phyloP scores from a whole-genome alignment of 1,140 invertebrate genomes.

The Caenorhabditis remanei region DNA sequence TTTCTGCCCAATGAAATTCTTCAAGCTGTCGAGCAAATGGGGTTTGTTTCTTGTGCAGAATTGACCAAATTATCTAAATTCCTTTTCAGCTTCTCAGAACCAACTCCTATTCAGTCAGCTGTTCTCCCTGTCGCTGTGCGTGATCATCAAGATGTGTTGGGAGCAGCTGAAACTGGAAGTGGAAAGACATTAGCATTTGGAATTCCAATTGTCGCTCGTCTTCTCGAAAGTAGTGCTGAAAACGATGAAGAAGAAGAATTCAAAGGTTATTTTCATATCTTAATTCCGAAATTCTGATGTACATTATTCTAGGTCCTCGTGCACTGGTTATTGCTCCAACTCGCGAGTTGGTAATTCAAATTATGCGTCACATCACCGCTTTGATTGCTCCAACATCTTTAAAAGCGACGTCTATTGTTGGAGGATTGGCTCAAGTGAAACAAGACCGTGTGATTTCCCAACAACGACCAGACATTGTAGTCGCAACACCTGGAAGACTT shows the following conservation, averaged over 20 bases:
- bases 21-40: slow-evolving; percentile 26
- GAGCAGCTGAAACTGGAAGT: slow-evolving; percentile 96
- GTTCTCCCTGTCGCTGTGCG: slow-evolving; percentile 88
- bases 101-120: slow-evolving; percentile 86
- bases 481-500: slow-evolving; percentile 94
- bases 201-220: slow-evolving; percentile 89
- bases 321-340: slow-evolving; percentile 93
- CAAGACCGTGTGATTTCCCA: slow-evolving; percentile 88
- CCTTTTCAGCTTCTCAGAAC: slow-evolving; percentile 84
- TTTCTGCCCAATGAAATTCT: slow-evolving; percentile 40
- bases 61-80: neutral
- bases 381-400: slow-evolving; percentile 23
- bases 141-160: slow-evolving; percentile 90
- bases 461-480: slow-evolving; percentile 88
- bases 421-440: slow-evolving; percentile 81
- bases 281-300: neutral
- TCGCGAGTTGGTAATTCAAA: slow-evolving; percentile 92
- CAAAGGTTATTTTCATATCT: neutral
- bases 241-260: slow-evolving; percentile 55
- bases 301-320: slow-evolving; percentile 54
- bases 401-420: slow-evolving; percentile 63
- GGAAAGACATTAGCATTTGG: slow-evolving; percentile 97
- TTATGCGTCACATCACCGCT: slow-evolving; percentile 78
- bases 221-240: slow-evolving; percentile 80
- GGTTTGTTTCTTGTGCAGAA: neutral